Percentiles rank a stretch among this genome's conserved stretches.
Conservation (phyloP, 2,888 invertebrate genomes). For the Rotaria socialis region DNA sequence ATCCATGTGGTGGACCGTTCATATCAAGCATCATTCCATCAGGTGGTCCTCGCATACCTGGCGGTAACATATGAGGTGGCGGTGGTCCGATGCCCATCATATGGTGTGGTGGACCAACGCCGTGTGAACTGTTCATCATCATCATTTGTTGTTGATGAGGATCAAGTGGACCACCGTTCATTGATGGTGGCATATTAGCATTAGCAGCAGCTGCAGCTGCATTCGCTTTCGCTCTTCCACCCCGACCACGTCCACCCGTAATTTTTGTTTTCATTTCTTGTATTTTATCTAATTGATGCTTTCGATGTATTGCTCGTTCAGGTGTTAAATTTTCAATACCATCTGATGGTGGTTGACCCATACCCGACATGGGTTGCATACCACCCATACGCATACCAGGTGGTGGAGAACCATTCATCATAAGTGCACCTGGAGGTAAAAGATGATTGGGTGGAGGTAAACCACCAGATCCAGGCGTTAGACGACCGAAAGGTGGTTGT, state of each 20-base stretch:
- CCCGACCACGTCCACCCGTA: conserved; percentile 40
- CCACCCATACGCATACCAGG: conserved; percentile 29
- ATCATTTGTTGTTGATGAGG: conserved; percentile 20
- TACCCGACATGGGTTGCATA: background rate
- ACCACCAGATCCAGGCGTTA: conserved; percentile 16
- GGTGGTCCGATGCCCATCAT: conserved; percentile 30
- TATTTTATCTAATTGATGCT: conserved; percentile 82
- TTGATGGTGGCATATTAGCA: conserved; percentile 26
- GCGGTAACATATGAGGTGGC: background rate
- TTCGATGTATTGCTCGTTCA: conserved; percentile 85
- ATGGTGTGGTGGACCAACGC: conserved; percentile 30
- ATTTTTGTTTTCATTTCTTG: conserved; percentile 54
- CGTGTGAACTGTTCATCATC: conserved; percentile 22
- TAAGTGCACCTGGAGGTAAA: background rate
- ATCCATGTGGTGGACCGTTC: conserved; percentile 4
- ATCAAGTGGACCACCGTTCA: background rate
- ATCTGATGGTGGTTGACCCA: background rate
- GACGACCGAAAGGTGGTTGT: conserved; percentile 23
- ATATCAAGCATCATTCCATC: conserved; percentile 22
- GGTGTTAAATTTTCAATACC: conserved; percentile 80
- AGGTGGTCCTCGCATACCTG: conserved; percentile 35
- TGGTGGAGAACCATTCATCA: conserved; percentile 3
- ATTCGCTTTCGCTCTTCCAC: conserved; percentile 38
- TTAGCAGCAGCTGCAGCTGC: conserved; percentile 40
- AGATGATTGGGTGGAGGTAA: conserved; percentile 26